These are phyloP conservation scores for Hydrozoanthus gracilis DNA, from an alignment of 92 coral and sea anemone species.

Conservation along the genomic window DNA sequence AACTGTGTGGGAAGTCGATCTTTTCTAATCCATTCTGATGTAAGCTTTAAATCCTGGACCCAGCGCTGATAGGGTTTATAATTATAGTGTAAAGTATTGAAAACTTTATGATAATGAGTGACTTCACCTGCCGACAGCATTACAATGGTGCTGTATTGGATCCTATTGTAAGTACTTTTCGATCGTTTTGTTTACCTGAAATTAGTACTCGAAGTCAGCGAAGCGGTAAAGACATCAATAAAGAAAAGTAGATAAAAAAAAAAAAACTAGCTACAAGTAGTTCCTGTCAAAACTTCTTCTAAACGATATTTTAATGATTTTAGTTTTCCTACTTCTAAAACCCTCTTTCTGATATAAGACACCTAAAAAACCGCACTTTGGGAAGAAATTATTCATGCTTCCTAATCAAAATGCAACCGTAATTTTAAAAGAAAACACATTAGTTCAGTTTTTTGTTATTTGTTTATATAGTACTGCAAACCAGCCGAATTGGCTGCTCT, in stretches of 20 bases:
- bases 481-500: too few species aligned
- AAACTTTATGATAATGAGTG: background rate
- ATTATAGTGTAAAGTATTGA: background rate
- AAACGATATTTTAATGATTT: too few species aligned
- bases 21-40: slow-evolving; percentile 22
- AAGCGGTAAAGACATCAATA: background rate
- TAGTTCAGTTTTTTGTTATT: too few species aligned
- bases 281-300: too few species aligned
- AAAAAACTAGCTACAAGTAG: background rate
- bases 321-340: too few species aligned
- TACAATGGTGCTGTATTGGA: slow-evolving; percentile 14
- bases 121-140: background rate
- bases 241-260: background rate
- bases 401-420: too few species aligned
- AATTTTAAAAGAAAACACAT: too few species aligned
- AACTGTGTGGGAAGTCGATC: background rate
- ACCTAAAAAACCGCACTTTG: too few species aligned
- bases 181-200: slow-evolving; percentile 15
- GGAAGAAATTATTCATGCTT: too few species aligned
- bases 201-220: slow-evolving; percentile 18
- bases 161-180: slow-evolving; percentile 15
- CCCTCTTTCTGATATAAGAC: too few species aligned
- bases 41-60: background rate
- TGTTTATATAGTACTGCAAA: too few species aligned
- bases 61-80: background rate